Percentiles rank a stretch among this genome's conserved stretches.
These are phyloP conservation scores for Octodonta nipae DNA, from an alignment of 2,888 invertebrate species.

Conservation along the genomic window DNA sequence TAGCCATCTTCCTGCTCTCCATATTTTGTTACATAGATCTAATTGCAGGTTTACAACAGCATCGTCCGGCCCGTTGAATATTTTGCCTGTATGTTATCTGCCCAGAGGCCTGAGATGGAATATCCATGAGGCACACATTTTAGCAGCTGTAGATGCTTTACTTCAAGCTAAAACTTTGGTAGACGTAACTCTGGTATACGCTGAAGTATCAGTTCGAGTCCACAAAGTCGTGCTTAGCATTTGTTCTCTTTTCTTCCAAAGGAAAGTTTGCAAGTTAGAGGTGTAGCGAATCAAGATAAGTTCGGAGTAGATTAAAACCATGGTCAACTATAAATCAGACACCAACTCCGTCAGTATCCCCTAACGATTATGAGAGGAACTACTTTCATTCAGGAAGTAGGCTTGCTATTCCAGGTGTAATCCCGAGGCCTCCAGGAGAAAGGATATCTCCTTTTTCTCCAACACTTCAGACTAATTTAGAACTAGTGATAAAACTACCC, in stretches of 20 bases:
- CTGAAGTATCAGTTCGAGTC: conserved; percentile 71
- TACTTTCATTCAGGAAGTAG: conserved; percentile 23
- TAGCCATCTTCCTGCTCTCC: no score
- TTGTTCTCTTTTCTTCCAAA: conserved; percentile 76
- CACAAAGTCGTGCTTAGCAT: conserved; percentile 86
- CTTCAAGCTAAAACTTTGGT: conserved; percentile 75
- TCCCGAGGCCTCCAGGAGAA: conserved; percentile 10
- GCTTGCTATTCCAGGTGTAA: conserved; percentile 26
- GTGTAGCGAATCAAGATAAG: conserved; percentile 15
- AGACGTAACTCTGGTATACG: conserved; percentile 81
- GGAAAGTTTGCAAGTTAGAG: conserved; percentile 55
- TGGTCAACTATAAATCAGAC: conserved; percentile 28
- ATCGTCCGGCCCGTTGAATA: no score
- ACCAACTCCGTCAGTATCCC: conserved; percentile 35
- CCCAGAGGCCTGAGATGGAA: conserved; percentile 87
- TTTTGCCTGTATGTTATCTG: no score
- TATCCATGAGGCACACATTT: conserved; percentile 80
- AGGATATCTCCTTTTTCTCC: conserved; percentile 30
- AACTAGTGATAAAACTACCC: conserved; percentile 35
- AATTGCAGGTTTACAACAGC: no score
- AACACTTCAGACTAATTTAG: conserved; percentile 32
- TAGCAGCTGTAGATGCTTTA: conserved; percentile 77
- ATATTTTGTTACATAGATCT: no score
- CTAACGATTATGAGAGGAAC: conserved; percentile 33
- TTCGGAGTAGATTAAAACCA: conserved; percentile 30